Evolutionary conservation across 2,888 invertebrate genomes (phyloP).

Genomic region (Drosophila neonasuta): DNA sequence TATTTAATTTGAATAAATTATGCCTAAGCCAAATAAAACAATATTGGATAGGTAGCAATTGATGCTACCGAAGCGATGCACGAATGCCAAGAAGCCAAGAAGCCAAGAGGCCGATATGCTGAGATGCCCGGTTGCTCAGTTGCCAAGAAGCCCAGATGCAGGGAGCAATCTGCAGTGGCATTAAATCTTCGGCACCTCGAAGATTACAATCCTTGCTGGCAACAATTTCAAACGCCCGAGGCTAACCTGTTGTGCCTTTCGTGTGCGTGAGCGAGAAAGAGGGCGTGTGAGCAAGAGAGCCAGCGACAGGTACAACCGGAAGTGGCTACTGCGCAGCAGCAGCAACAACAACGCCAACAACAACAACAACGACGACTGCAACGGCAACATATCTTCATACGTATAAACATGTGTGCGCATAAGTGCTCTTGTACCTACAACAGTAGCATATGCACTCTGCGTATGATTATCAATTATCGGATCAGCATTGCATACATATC

Average conservation of each 20-base stretch:
- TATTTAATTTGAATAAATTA: slow-evolving; percentile 6
- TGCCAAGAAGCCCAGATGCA: not conserved
- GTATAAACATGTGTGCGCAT: slow-evolving; percentile 17
- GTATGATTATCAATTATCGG: slow-evolving; percentile 5
- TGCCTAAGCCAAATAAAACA: slow-evolving; percentile 4
- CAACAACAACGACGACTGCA: not conserved
- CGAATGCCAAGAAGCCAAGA: not conserved
- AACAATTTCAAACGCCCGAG: slow-evolving; percentile 21
- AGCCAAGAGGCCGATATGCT: not conserved
- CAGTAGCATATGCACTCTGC: slow-evolving; percentile 11
- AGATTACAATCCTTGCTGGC: slow-evolving; percentile 21
- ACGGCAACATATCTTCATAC: slow-evolving; percentile 14
- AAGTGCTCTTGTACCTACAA: slow-evolving; percentile 18
- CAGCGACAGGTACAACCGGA: slow-evolving; percentile 24
- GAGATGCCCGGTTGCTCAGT: not conserved
- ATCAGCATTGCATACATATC: slow-evolving; percentile 4
- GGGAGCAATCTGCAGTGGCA: slow-evolving; percentile 11
- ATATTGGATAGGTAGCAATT: slow-evolving; percentile 4
- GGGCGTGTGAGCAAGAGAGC: slow-evolving; percentile 1
- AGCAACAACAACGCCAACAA: not conserved
- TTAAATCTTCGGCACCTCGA: slow-evolving; percentile 28
- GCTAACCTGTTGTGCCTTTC: slow-evolving; percentile 17
- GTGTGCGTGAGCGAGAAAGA: slow-evolving; percentile 3
- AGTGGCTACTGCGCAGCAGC: slow-evolving; percentile 18
- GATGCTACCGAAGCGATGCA: not conserved